phyloP scores from a whole-genome alignment of 2,113 vertebrate species.

The Lepidothrix coronata region DNA sequence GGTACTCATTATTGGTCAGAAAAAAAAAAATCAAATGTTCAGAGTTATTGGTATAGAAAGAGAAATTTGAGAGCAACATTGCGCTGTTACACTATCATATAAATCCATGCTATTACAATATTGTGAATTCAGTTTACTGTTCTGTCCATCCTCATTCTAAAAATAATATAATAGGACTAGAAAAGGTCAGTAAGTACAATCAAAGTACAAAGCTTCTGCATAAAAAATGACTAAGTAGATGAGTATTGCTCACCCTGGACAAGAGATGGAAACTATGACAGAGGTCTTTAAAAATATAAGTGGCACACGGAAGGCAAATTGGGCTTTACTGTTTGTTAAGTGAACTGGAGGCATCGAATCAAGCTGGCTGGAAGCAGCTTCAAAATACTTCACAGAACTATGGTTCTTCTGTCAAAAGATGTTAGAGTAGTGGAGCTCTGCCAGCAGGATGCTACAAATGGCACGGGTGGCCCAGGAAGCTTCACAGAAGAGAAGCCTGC shows the following conservation, averaged over 20 bases:
- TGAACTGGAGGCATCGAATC: neutral
- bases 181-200: neutral
- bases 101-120: neutral
- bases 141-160: neutral
- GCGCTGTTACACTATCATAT: neutral
- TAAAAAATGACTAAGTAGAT: neutral
- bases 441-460: neutral
- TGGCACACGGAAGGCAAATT: neutral
- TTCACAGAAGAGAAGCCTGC: neutral
- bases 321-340: neutral
- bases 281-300: neutral
- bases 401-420: neutral
- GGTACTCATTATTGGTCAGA: neutral
- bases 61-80: neutral
- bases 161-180: neutral
- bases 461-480: rapidly evolving
- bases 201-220: neutral
- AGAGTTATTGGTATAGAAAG: neutral
- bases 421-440: neutral
- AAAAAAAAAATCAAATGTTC: neutral
- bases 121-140: neutral
- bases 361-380: neutral
- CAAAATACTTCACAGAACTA: neutral
- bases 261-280: neutral
- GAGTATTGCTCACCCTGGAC: neutral